phyloP scores from a whole-genome alignment of 2,113 vertebrate species.

The Chroicocephalus ridibundus region DNA sequence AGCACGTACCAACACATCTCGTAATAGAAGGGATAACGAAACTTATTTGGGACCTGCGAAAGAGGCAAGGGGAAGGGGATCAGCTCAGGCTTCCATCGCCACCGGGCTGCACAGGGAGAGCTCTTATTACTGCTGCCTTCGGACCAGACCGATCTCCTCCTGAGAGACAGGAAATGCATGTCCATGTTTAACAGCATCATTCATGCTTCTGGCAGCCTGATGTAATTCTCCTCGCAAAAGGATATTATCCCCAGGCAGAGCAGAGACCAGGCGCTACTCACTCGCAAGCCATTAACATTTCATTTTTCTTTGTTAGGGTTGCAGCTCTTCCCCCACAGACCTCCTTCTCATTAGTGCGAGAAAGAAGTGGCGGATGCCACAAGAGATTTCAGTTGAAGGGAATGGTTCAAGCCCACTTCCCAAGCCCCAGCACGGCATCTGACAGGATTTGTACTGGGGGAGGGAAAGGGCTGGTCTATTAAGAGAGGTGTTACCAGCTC shows the following conservation, averaged over 20 bases:
- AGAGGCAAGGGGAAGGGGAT: background rate
- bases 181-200: background rate
- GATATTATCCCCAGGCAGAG: background rate
- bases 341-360: background rate
- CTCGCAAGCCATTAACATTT: background rate
- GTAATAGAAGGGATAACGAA: constrained; percentile 97
- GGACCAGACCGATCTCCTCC: background rate
- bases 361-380: background rate
- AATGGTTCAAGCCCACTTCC: background rate
- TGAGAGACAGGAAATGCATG: background rate
- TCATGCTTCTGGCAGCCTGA: background rate
- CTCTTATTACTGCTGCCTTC: background rate
- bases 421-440: background rate
- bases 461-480: background rate
- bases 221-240: background rate
- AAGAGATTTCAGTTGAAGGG: background rate
- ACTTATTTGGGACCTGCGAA: constrained; percentile 92
- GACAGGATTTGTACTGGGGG: fast-evolving
- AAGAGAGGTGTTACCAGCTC: background rate
- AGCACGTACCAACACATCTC: constrained; percentile 99
- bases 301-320: background rate
- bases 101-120: background rate
- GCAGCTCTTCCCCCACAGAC: background rate
- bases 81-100: background rate
- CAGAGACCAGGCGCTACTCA: background rate